Evolutionary conservation across 2,888 invertebrate species (phyloP).

Genomic region (Danaus chrysippus): DNA sequence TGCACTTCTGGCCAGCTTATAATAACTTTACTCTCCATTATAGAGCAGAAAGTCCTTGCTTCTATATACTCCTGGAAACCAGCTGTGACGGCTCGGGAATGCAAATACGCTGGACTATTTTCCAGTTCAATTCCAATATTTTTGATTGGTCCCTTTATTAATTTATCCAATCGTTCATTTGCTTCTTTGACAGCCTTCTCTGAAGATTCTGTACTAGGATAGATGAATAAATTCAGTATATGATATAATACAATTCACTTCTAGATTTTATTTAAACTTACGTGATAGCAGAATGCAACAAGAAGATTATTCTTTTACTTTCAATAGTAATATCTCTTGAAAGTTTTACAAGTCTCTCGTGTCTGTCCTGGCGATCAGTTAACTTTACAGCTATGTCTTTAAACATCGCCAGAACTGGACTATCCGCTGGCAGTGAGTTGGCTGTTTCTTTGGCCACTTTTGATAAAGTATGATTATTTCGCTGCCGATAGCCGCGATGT

Average conservation of each 20-base stretch:
- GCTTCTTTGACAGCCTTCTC: constrained; percentile 71
- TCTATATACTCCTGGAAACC: constrained; percentile 91
- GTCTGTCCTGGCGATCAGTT: constrained; percentile 88
- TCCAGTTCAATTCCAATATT: constrained; percentile 87
- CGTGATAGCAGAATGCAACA: constrained; percentile 85
- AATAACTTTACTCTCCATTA: constrained; percentile 80
- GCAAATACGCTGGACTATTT: constrained; percentile 81
- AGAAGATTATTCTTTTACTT: constrained; percentile 93
- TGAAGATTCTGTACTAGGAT: constrained; percentile 53
- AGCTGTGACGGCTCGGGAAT: constrained; percentile 60
- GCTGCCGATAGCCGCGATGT: constrained; percentile 43
- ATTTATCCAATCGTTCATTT: constrained; percentile 80
- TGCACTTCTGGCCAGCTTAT: constrained; percentile 80
- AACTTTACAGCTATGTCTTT: constrained; percentile 81
- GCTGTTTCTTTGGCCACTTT: constrained; percentile 55
- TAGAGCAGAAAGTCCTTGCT: constrained; percentile 88
- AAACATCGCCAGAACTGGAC: constrained; percentile 81
- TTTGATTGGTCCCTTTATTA: constrained; percentile 74
- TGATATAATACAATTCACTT: constrained; percentile 5
- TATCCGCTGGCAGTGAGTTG: constrained; percentile 52
- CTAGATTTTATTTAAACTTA: constrained; percentile 43
- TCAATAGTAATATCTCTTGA: constrained; percentile 93
- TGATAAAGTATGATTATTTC: constrained; percentile 50
- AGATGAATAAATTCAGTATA: not conserved
- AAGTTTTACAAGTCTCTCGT: constrained; percentile 89